Evolutionary conservation across 2,113 vertebrate species (phyloP).

Genomic region (Ceyx cyanopectus): DNA sequence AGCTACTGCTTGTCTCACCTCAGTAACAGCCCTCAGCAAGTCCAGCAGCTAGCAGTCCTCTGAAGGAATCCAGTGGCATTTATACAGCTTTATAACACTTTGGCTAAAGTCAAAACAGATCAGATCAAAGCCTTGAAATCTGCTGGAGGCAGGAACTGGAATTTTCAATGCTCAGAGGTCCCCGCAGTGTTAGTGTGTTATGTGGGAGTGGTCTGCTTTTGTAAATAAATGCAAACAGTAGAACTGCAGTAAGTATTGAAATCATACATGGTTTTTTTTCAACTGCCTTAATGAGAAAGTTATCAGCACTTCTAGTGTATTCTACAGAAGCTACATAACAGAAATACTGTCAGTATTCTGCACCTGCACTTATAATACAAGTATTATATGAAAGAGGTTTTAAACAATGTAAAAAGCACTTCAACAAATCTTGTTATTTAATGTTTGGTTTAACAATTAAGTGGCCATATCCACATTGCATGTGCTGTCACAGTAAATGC

Average conservation of each 20-base stretch:
- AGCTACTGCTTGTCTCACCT: neutral
- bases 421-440: neutral
- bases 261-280: neutral
- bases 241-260: neutral
- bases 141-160: neutral
- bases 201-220: neutral
- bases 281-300: neutral
- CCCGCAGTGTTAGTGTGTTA: neutral
- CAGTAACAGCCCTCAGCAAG: neutral
- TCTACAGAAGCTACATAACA: neutral
- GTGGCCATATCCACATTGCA: neutral
- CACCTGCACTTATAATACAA: neutral
- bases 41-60: neutral
- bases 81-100: neutral
- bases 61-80: neutral
- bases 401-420: neutral
- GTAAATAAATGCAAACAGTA: neutral
- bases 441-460: neutral
- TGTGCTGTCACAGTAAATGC: neutral
- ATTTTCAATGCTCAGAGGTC: neutral
- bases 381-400: neutral
- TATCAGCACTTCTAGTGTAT: neutral
- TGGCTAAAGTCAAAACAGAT: accelerated
- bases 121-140: neutral
- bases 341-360: neutral